These are phyloP conservation scores for Drosophila serrata DNA, from an alignment of 1,140 invertebrate genomes.

Conservation along the genomic window DNA sequence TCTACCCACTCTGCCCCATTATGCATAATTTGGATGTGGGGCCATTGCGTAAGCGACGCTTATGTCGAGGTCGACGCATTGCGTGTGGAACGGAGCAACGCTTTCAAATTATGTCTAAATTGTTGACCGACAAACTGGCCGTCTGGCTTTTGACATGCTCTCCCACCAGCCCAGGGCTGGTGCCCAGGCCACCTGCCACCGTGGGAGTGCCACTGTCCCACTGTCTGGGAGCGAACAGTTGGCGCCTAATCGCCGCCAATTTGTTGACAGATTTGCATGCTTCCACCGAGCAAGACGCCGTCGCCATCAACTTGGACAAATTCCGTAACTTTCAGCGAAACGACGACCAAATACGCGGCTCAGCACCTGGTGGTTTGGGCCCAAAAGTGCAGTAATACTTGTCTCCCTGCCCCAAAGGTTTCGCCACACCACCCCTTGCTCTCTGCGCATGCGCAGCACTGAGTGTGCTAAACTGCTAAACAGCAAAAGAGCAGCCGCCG, in stretches of 20 bases:
- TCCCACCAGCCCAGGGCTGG: not conserved
- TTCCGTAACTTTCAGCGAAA: slow-evolving; percentile 51
- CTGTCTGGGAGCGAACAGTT: slow-evolving; percentile 17
- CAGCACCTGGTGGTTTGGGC: slow-evolving; percentile 25
- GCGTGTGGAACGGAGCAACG: slow-evolving; percentile 28
- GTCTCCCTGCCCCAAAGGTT: not conserved
- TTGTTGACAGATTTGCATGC: slow-evolving; percentile 73
- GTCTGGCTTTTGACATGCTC: slow-evolving; percentile 1
- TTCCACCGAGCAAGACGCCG: slow-evolving; percentile 33
- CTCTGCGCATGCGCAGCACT: slow-evolving; percentile 52
- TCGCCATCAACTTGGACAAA: slow-evolving; percentile 41
- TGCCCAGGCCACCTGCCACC: slow-evolving; percentile 20
- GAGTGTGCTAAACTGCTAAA: slow-evolving; percentile 45
- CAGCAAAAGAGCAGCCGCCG: slow-evolving; percentile 54
- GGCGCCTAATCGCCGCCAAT: slow-evolving; percentile 70
- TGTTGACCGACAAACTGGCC: slow-evolving; percentile 47
- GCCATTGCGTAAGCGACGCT: slow-evolving; percentile 72
- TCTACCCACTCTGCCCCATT: slow-evolving; percentile 30
- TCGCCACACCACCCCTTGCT: slow-evolving; percentile 1
- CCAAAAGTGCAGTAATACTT: slow-evolving; percentile 18
- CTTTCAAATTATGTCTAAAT: slow-evolving; percentile 74
- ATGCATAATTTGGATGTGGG: slow-evolving; percentile 77
- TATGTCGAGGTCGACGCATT: slow-evolving; percentile 40
- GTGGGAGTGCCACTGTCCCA: slow-evolving; percentile 9
- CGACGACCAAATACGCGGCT: slow-evolving; percentile 12